Evolutionary conservation across 2,113 vertebrate species (phyloP).

Genomic region (Rhinopomastus cyanomelas): DNA sequence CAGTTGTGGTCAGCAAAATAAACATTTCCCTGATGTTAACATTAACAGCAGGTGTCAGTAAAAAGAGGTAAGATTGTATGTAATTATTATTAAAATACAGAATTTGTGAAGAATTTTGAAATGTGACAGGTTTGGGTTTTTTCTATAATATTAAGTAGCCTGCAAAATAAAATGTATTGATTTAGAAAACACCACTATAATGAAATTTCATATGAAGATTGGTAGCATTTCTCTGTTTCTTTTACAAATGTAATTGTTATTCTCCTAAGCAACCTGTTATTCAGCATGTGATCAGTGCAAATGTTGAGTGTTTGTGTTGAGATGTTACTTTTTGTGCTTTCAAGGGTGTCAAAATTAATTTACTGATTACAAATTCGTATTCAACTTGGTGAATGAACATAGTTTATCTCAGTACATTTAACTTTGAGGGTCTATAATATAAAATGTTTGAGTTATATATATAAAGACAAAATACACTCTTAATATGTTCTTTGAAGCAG

Average conservation of each 20-base stretch:
- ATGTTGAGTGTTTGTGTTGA: neutral
- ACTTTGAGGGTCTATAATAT: neutral
- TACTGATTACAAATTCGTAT: neutral
- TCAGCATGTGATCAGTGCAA: neutral
- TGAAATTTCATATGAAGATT: neutral
- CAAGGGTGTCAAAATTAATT: neutral
- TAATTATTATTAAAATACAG: neutral
- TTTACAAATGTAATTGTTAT: neutral
- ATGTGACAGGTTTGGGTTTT: neutral
- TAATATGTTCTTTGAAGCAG: neutral
- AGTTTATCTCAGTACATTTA: neutral
- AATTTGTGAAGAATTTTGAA: neutral
- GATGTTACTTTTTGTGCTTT: neutral
- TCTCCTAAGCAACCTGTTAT: neutral
- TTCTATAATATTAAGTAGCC: neutral
- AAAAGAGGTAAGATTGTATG: conserved; percentile 23
- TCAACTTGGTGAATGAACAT: neutral
- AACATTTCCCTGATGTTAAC: neutral
- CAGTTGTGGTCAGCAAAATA: neutral
- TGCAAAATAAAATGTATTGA: neutral
- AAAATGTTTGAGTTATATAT: neutral
- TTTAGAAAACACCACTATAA: neutral
- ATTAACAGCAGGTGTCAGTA: neutral
- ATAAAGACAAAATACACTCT: neutral
- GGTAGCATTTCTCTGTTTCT: neutral